Evolutionary conservation across 2,797 vertebrate species (phyloP).

Genomic region (Typhlichthys eigenmanni): DNA sequence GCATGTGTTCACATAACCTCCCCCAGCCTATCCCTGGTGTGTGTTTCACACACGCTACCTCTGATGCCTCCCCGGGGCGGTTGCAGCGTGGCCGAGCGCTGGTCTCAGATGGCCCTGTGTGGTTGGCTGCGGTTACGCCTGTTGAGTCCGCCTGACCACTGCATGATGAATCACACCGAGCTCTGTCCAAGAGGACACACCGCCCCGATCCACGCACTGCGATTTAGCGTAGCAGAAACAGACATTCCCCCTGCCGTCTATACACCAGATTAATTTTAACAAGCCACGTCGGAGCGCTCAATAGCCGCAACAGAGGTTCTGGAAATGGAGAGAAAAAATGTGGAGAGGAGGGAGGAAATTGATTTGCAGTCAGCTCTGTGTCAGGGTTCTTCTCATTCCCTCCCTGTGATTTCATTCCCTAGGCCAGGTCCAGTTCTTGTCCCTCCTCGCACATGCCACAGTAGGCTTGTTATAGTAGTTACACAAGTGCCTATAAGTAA

Average conservation of each 20-base stretch:
- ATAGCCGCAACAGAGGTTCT: constrained; percentile 47
- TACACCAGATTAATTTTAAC: constrained; percentile 72
- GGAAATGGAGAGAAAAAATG: constrained; percentile 49
- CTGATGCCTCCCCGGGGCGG: constrained; percentile 53
- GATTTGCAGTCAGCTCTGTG: constrained; percentile 63
- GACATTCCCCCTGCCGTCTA: constrained; percentile 37
- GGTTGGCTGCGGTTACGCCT: constrained; percentile 78
- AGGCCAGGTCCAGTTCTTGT: constrained; percentile 71
- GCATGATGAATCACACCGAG: constrained; percentile 76
- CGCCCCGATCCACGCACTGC: constrained; percentile 43
- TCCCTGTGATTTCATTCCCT: constrained; percentile 68
- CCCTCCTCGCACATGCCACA: constrained; percentile 68
- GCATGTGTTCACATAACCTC: constrained; percentile 1
- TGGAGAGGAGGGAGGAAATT: constrained; percentile 56
- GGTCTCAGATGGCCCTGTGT: constrained; percentile 75
- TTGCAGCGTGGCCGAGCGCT: constrained; percentile 53
- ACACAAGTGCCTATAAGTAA: constrained; percentile 71
- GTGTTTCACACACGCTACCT: constrained; percentile 60
- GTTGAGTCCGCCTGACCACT: constrained; percentile 77
- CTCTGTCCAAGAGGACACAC: constrained; percentile 54
- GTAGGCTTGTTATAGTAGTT: constrained; percentile 74
- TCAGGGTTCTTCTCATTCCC: constrained; percentile 72
- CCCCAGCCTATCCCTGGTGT: constrained; percentile 49
- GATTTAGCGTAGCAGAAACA: constrained; percentile 46
- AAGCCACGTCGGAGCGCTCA: constrained; percentile 60